Percentiles rank a stretch among this genome's conserved stretches.
phyloP scores from a whole-genome alignment of 2,888 invertebrate genomes.

The Thera britannica region DNA sequence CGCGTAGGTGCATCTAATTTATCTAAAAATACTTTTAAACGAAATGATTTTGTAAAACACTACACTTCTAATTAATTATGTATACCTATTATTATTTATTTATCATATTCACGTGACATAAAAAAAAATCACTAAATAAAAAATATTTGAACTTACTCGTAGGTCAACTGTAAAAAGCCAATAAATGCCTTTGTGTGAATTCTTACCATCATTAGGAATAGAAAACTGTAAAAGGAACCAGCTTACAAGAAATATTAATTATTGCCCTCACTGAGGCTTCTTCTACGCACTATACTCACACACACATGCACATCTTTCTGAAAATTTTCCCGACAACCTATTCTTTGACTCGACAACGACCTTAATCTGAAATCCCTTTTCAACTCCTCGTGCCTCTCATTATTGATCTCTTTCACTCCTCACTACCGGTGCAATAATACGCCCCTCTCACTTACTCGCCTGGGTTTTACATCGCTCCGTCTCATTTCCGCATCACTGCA shows the following conservation, averaged over 20 bases:
- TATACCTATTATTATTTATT: too few species aligned
- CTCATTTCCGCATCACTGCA: constrained; percentile 78
- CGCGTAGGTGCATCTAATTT: too few species aligned
- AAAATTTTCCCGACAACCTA: constrained; percentile 62
- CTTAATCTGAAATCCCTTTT: constrained; percentile 86
- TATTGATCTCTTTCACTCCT: constrained; percentile 85
- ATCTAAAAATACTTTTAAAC: too few species aligned
- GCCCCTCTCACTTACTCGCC: constrained; percentile 55
- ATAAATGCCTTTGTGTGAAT: too few species aligned
- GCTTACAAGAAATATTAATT: background rate
- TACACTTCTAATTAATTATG: too few species aligned
- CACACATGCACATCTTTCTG: constrained; percentile 47
- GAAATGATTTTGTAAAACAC: too few species aligned
- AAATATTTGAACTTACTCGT: too few species aligned
- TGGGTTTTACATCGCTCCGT: constrained; percentile 50
- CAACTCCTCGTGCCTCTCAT: constrained; percentile 84
- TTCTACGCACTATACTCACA: constrained; percentile 6
- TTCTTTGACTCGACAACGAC: constrained; percentile 82
- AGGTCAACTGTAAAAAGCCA: too few species aligned
- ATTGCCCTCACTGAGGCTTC: constrained; percentile 27
- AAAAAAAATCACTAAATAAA: too few species aligned
- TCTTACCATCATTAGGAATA: too few species aligned
- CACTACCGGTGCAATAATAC: constrained; percentile 84
- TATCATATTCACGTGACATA: too few species aligned
- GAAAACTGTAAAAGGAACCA: too few species aligned